Percentiles rank a stretch among this genome's conserved stretches.
phyloP scores from a whole-genome alignment of 2,888 invertebrate genomes.

The Eristalis arbustorum region DNA sequence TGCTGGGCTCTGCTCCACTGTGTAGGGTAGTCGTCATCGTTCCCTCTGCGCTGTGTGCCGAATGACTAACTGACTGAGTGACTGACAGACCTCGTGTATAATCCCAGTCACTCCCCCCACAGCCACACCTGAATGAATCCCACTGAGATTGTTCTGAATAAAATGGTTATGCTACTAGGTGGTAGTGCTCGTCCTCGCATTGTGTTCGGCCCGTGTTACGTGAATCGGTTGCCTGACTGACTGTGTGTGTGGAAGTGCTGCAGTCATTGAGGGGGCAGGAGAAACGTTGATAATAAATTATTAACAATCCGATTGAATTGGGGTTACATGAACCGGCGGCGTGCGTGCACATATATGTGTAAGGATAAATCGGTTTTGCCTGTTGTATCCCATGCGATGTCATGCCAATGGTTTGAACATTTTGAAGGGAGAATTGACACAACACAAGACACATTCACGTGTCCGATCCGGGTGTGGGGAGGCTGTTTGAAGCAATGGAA shows the following conservation, averaged over 20 bases:
- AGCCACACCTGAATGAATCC: constrained; percentile 43
- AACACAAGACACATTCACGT: constrained; percentile 45
- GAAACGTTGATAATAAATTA: constrained; percentile 67
- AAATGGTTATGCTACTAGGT: constrained; percentile 43
- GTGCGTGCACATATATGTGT: constrained; percentile 43
- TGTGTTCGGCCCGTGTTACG: constrained; percentile 6
- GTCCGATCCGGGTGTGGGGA: neutral
- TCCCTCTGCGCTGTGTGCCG: constrained; percentile 18
- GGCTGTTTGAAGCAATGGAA: constrained; percentile 1
- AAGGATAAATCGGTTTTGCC: constrained; percentile 48
- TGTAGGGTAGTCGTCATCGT: neutral
- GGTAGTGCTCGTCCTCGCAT: neutral
- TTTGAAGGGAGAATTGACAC: constrained; percentile 52
- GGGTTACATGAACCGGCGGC: constrained; percentile 47
- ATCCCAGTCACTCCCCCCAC: neutral
- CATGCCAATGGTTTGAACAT: constrained; percentile 10
- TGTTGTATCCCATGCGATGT: constrained; percentile 1
- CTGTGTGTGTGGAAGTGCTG: neutral
- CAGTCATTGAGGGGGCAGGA: constrained; percentile 11
- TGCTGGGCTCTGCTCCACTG: neutral
- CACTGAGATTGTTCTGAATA: constrained; percentile 63
- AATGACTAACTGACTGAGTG: constrained; percentile 51
- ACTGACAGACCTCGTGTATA: constrained; percentile 42
- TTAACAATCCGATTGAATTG: constrained; percentile 69
- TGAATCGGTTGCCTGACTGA: neutral